These are phyloP conservation scores for Sycophaga agraensis DNA, from an alignment of 1,140 invertebrate species.

Conservation along the genomic window DNA sequence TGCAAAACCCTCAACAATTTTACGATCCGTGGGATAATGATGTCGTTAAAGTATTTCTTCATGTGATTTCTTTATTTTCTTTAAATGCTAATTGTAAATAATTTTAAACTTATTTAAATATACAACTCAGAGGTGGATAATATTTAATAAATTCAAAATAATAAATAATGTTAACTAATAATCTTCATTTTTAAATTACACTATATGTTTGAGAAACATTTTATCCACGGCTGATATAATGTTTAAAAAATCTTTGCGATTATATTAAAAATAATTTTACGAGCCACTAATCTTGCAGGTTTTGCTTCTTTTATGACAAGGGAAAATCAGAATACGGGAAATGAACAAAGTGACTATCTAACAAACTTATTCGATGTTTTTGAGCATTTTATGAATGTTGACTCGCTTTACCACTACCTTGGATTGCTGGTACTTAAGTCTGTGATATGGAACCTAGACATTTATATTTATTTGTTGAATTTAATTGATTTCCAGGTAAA, in stretches of 20 bases:
- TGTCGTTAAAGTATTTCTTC: conserved; percentile 44
- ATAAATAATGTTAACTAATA: not conserved
- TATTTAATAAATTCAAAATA: not conserved
- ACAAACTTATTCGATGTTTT: conserved; percentile 45
- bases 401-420: conserved; percentile 49
- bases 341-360: conserved; percentile 43
- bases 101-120: conserved; percentile 4
- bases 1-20: conserved; percentile 44
- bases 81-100: conserved; percentile 51
- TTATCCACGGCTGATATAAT: no score
- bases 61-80: conserved; percentile 47
- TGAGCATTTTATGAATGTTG: conserved; percentile 37
- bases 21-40: conserved; percentile 48
- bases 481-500: conserved; percentile 49
- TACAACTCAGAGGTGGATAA: not conserved
- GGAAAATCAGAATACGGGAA: conserved; percentile 32
- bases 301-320: conserved; percentile 45
- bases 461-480: conserved; percentile 44
- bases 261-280: no score
- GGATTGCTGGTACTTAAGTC: conserved; percentile 45
- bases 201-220: no score
- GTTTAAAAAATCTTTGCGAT: no score
- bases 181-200: not conserved
- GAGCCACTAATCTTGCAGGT: no score
- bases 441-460: conserved; percentile 52